Evolutionary conservation across 1,140 invertebrate genomes (phyloP).

Genomic region (Hyphantria cunea): DNA sequence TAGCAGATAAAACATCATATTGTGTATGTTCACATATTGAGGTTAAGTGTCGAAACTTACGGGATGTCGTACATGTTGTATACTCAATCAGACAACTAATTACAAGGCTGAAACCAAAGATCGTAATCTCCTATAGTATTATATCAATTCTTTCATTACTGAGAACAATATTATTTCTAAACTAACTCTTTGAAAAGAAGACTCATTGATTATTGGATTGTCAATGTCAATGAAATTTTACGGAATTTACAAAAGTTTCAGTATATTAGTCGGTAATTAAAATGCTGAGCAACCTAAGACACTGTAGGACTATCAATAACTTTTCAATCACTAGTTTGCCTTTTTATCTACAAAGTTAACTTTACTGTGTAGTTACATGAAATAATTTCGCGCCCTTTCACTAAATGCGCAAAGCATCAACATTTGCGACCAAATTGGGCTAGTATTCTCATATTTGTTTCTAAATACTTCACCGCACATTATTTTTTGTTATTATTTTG

Average conservation of each 20-base stretch:
- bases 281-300: too few relatives aligned
- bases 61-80: slow-evolving; percentile 37
- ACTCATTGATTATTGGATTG: slow-evolving; percentile 45
- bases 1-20: slow-evolving; percentile 38
- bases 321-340: not conserved
- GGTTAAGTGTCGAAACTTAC: slow-evolving; percentile 73
- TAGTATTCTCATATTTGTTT: not conserved
- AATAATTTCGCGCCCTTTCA: slow-evolving; percentile 79
- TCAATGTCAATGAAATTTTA: slow-evolving; percentile 45
- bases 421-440: not conserved
- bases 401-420: slow-evolving; percentile 25
- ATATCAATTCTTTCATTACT: too few relatives aligned
- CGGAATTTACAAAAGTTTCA: slow-evolving; percentile 11
- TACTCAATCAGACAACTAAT: slow-evolving; percentile 18
- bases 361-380: slow-evolving; percentile 37
- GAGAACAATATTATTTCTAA: too few relatives aligned
- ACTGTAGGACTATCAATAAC: too few relatives aligned
- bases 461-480: slow-evolving; percentile 6
- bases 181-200: slow-evolving; percentile 25
- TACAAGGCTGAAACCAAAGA: not conserved
- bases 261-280: not conserved
- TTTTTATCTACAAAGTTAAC: slow-evolving; percentile 13
- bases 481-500: slow-evolving; percentile 10
- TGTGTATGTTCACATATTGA: slow-evolving; percentile 66
- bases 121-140: too few relatives aligned